Evolutionary conservation across 1,140 invertebrate species (phyloP), one percentile per base, ranked within the genome.

Genomic region (Eriosoma lanigerum): DNA sequence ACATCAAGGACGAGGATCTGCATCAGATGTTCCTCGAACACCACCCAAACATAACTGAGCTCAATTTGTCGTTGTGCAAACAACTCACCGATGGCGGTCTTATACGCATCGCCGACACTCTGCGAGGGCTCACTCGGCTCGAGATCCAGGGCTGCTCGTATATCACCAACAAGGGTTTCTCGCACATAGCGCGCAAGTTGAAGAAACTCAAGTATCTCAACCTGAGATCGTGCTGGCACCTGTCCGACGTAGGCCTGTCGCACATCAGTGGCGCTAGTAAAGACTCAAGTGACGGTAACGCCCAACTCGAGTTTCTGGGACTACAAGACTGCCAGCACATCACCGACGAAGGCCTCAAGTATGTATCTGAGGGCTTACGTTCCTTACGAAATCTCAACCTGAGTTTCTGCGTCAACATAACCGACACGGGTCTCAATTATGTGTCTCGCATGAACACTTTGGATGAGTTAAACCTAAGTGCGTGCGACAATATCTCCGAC

Each of bases 311-410:
- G 85, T 89, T 93, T 84, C 87, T 98, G 6, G 93, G 94, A 10
- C 88, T 98, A 44, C 96, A 98, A 87, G 96, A 98, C 87, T 98
- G 96, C 87, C 96, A 97, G 86, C 91, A 95, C 83, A 86, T 98
- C 17, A 94, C 94, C 46, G 96, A 98, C 86, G 94, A 96, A 83
- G 92, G 94, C 0, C 87, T 98, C 56, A 92, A 91, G 83, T 92
- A 96, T 86, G 90, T 96, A 19, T 92, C 93, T 60, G 87, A 89
- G 50, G 94, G 95, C 50, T 88, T 98, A 82, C 89, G 89, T n/a
- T 90, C 90, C 62, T 87, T 97, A 10, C 92, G 92, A 83, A 92
- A 90, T 46, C 93, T 98, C 81, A 98, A 98, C 86, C 88, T 98
- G 9, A 96, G 94, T 83, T 98, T 98, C 85, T 98, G 96, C 87